A percentile compares a stretch with the other conserved stretches of the same genome.
Evolutionary conservation across 2,797 vertebrate species (phyloP).

Genomic region (Paramormyrops hopkinsi): DNA sequence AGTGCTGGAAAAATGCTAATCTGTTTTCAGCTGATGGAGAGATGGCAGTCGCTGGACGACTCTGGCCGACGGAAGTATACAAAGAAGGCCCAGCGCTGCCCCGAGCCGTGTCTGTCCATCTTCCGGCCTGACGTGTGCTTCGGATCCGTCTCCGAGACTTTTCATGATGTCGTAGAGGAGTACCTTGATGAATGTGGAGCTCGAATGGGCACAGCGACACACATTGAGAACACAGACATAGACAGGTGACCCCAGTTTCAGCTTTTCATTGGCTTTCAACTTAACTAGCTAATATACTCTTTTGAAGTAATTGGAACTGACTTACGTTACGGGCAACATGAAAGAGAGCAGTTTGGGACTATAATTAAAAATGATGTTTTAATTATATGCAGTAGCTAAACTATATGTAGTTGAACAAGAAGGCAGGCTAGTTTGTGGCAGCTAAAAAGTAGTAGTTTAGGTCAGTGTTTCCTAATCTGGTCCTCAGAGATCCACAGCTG

Average conservation of each 20-base stretch:
- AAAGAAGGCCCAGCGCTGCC: slow-evolving; percentile 70
- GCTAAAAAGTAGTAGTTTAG: background rate
- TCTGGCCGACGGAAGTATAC: slow-evolving; percentile 63
- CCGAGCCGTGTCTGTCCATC: slow-evolving; percentile 74
- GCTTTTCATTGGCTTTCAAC: background rate
- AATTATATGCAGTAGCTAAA: background rate
- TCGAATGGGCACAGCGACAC: slow-evolving; percentile 21
- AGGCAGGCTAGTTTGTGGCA: background rate
- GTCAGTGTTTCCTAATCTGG: background rate
- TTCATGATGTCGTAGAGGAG: slow-evolving; percentile 66
- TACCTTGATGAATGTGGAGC: slow-evolving; percentile 57
- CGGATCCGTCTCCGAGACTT: slow-evolving; percentile 88
- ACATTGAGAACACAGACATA: slow-evolving; percentile 43
- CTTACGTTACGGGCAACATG: background rate
- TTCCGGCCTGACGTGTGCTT: slow-evolving; percentile 79
- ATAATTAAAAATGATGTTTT: background rate
- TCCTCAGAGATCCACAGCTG: background rate
- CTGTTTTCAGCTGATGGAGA: slow-evolving; percentile 63
- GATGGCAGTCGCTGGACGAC: slow-evolving; percentile 72
- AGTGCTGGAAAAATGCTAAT: background rate
- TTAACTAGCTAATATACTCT: background rate
- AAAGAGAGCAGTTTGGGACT: background rate
- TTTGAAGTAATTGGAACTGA: background rate
- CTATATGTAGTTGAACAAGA: background rate
- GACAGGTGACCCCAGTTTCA: slow-evolving; percentile 59